Conservation (phyloP, 2,113 vertebrate genomes). For the Vimba vimba region DNA sequence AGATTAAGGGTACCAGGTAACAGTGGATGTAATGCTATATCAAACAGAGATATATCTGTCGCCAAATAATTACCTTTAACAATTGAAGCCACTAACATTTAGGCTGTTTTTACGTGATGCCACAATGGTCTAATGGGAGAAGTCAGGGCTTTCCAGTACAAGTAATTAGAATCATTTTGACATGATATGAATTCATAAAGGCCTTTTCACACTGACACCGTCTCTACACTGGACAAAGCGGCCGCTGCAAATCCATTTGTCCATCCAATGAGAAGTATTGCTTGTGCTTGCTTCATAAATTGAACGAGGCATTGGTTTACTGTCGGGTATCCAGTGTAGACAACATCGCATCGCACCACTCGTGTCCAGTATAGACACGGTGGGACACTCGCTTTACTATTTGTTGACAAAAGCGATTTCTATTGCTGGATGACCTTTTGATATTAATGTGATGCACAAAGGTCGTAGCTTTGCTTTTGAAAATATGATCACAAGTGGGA, state of each 20-base stretch:
- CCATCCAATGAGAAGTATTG: no score
- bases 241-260: no score
- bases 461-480: no score
- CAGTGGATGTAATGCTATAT: not conserved
- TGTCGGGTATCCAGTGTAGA: no score
- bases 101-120: not conserved
- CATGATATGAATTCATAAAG: not conserved
- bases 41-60: not conserved
- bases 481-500: not conserved
- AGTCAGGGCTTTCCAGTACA: not conserved
- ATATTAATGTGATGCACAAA: not conserved
- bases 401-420: not conserved
- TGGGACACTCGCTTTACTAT: no score
- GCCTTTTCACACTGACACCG: no score
- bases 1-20: not conserved
- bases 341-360: no score
- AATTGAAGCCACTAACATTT: not conserved
- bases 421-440: not conserved
- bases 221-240: no score
- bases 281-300: no score
- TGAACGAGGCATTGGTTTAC: no score
- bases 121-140: not conserved
- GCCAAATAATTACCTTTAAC: not conserved
- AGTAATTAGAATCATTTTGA: not conserved
- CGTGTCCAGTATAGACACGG: no score